These are phyloP conservation scores for Mechanitis messenoides DNA, from an alignment of 2,888 invertebrate genomes.

Conservation along the genomic window DNA sequence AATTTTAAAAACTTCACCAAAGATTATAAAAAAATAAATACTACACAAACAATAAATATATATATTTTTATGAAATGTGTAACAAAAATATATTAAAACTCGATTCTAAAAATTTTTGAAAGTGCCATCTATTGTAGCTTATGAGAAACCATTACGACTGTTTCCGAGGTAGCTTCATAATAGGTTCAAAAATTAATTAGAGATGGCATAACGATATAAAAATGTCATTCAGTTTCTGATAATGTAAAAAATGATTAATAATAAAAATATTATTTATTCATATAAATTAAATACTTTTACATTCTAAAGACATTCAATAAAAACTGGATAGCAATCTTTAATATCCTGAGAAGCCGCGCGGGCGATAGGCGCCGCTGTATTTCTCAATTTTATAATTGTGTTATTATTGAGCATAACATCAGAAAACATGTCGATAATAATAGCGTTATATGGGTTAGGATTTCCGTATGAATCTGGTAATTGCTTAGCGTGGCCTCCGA, in stretches of 20 bases:
- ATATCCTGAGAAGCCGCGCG: conserved; percentile 44
- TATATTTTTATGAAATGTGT: no score
- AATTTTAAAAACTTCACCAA: no score
- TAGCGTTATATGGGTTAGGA: conserved; percentile 45
- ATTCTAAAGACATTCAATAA: conserved; percentile 64
- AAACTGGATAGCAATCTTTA: conserved; percentile 61
- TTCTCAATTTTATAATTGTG: conserved; percentile 58
- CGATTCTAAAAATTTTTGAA: no score
- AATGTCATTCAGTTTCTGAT: no score
- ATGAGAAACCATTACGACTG: no score
- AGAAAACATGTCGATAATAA: conserved; percentile 53
- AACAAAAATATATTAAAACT: no score
- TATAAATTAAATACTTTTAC: conserved; percentile 17
- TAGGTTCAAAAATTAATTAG: no score
- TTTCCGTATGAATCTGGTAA: conserved; percentile 41
- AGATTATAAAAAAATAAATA: no score
- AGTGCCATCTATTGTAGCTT: no score
- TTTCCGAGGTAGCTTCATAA: no score
- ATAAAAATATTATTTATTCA: neutral
- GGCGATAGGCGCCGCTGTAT: conserved; percentile 55
- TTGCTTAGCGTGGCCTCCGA: conserved; percentile 71
- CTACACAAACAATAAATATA: no score
- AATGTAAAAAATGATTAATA: neutral
- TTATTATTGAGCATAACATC: conserved; percentile 59
- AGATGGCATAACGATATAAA: no score